Base-by-base conservation (phyloP, 2,797 vertebrate species). In the Strix occidentalis region DNA sequence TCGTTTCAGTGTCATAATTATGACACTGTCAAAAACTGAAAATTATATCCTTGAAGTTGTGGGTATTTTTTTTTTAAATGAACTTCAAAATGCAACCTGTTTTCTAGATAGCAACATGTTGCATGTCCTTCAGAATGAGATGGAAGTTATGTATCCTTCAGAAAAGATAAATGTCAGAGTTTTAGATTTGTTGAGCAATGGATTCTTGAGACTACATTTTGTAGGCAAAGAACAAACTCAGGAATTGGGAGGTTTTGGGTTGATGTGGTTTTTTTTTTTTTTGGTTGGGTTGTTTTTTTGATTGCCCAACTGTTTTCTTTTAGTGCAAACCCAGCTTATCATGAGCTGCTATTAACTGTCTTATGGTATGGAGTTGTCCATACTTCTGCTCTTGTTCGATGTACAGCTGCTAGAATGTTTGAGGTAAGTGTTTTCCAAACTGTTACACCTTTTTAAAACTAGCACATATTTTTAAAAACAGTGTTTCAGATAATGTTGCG, bases 291-390 rank as follows among this genome's bases (percentile, higher is more conserved):
- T 54, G 33, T 13, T 23, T 31, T 84, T 77, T 82, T 53, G 13
- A 25, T 45, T 87, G 51, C 35, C 11, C 14, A 70, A 90, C 84
- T 82, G 63, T 95, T 97, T 89, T 79, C 66, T 97, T 95, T 29
- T 93, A 99, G 99, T 79, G 99, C 99, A 90, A 99, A 99, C 93
- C 99, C 99, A 60, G 99, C 99, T 41, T 99, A 99, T 94, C 99
- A 99, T 68, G 99, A 99, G 94, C 95, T 99, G 66, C 96, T 99
- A 23, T 97, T 99, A 94, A 99, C 99, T 66, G 99, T 99, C 63
- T 96, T 99, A 71, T 99, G 99, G 99, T 99, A 99, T 90, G 99
- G 99, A 19, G 99, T 99, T 81, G 99, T 99, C 82, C 99, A 99
- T 94, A 99, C 99, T 7, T 99, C 99, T 16, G 99, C 99, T 57